phyloP scores from a whole-genome alignment of 2,797 vertebrate species.

The Ceyx erithaca region DNA sequence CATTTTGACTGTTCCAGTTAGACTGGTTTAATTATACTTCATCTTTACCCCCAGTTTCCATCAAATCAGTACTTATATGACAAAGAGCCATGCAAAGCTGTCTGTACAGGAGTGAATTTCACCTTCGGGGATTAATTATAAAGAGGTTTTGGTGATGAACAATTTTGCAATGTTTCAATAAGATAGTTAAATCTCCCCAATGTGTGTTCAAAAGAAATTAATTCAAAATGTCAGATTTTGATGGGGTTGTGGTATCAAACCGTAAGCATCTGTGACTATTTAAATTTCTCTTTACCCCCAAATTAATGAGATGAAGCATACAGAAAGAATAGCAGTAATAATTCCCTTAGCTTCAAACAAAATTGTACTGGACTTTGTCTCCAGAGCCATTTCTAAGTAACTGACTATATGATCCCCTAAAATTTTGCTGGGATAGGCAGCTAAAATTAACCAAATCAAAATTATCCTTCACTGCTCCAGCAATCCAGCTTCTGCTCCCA shows the following conservation, averaged over 20 bases:
- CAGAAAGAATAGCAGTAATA: not conserved
- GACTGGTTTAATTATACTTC: slow-evolving; percentile 4
- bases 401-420: not conserved
- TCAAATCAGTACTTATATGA: not conserved
- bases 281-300: not conserved
- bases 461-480: not conserved
- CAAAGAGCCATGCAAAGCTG: slow-evolving; percentile 18
- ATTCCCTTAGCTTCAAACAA: not conserved
- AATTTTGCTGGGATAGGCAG: not conserved
- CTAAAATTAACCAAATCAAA: slow-evolving; percentile 1
- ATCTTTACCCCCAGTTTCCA: not conserved
- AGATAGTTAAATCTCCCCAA: slow-evolving; percentile 3
- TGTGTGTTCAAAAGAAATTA: not conserved
- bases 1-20: not conserved
- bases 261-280: not conserved
- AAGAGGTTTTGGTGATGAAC: slow-evolving; percentile 24
- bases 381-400: not conserved
- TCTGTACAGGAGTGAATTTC: slow-evolving; percentile 12
- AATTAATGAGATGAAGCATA: not conserved
- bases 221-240: slow-evolving; percentile 15
- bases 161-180: slow-evolving; percentile 5
- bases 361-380: not conserved
- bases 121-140: slow-evolving; percentile 56
- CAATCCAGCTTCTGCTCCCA: not conserved
- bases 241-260: not conserved